These are phyloP conservation scores for Myotis lucifugus DNA, from an alignment of 2,113 vertebrate genomes.

Conservation along the genomic window DNA sequence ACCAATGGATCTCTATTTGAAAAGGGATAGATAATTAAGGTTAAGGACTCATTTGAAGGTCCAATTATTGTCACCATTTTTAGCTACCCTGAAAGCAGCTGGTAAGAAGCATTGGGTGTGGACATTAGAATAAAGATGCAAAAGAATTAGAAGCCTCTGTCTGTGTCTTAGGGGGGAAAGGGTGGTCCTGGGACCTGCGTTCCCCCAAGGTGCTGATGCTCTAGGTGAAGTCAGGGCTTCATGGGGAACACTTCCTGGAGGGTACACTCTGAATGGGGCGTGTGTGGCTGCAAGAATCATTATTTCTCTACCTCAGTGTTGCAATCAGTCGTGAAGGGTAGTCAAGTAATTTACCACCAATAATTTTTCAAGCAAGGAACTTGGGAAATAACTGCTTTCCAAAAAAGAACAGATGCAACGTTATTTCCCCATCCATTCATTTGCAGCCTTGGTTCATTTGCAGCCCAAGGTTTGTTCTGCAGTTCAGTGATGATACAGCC, in stretches of 20 bases:
- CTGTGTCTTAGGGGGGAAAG: background rate
- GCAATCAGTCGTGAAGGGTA: constrained; percentile 43
- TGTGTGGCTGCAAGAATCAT: constrained; percentile 7
- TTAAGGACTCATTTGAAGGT: constrained; percentile 19
- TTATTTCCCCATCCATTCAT: background rate
- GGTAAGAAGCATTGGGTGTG: background rate
- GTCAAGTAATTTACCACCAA: constrained; percentile 40
- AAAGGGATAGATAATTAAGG: background rate
- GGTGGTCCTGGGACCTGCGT: background rate
- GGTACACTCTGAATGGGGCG: constrained; percentile 2
- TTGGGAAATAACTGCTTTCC: constrained; percentile 60
- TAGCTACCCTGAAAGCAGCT: background rate
- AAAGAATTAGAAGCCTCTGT: constrained; percentile 18
- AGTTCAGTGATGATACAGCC: background rate
- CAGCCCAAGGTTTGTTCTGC: background rate
- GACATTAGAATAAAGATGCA: background rate
- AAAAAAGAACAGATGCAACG: constrained; percentile 2
- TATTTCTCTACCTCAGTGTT: background rate
- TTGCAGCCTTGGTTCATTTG: background rate
- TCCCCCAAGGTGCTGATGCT: background rate
- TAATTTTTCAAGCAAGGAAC: constrained; percentile 47
- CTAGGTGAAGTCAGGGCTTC: constrained; percentile 4
- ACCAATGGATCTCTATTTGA: background rate
- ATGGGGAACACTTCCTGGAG: constrained; percentile 58
- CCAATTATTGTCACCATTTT: constrained; percentile 23